phyloP scores from a whole-genome alignment of 2,797 vertebrate species.

The Oreortyx pictus region DNA sequence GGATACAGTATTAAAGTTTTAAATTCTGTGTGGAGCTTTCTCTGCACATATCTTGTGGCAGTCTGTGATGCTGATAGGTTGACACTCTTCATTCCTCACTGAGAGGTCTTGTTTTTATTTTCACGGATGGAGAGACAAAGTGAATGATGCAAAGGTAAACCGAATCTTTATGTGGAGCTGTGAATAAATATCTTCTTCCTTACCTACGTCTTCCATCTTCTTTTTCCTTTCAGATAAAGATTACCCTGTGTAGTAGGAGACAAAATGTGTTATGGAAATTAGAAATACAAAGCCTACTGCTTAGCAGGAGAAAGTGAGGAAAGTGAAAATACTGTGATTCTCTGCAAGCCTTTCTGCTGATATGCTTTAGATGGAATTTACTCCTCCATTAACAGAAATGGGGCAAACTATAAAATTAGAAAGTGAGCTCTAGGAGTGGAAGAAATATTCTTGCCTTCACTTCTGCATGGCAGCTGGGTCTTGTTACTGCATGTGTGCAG shows the following conservation, averaged over 20 bases:
- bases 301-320: conserved; percentile 10
- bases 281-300: background rate
- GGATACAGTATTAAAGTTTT: conserved; percentile 35
- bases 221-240: background rate
- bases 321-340: conserved; percentile 28
- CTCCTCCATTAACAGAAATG: conserved; percentile 2
- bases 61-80: background rate
- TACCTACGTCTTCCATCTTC: background rate
- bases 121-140: background rate
- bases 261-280: background rate
- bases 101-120: background rate
- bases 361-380: conserved; percentile 9
- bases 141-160: background rate
- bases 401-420: background rate
- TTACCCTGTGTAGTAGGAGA: background rate
- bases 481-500: background rate
- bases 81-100: background rate
- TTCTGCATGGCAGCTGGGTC: background rate
- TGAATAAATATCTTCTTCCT: background rate
- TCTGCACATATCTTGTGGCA: background rate
- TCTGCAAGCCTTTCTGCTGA: conserved; percentile 15
- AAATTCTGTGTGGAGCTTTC: background rate
- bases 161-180: background rate
- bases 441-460: conserved; percentile 22
- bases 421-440: background rate